Evolutionary conservation across 1,140 invertebrate species (phyloP), one percentile per base, ranked within the genome.

Genomic region (Camponotus floridanus): DNA sequence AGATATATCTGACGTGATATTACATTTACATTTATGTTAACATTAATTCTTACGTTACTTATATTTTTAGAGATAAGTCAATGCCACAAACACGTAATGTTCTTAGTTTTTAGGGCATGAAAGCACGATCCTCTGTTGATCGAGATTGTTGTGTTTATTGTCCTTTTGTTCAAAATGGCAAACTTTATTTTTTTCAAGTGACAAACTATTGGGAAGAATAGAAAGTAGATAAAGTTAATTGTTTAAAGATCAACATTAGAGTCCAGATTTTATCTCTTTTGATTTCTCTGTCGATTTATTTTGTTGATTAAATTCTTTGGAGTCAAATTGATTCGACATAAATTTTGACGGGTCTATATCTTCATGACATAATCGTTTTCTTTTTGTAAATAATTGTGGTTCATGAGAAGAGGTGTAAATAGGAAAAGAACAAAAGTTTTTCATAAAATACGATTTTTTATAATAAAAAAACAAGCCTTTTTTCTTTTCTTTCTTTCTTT

Each of bases 1-100:
- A 73, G 26, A 73, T 13, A 73, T 83, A 55, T 33, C 39, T 36
- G 8, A 7, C 13, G 39, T 73, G 55, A 83, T 83, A 74, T 59
- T 36, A 61, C 26, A 61, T 39, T 61, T 73, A 73, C 13, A 2
- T 73, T 62, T 21, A 5, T 61, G 26, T 31, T 45, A 39, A 71
- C 9, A 7, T 62, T 62, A 80, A 48, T 33, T 61, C 13, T 11
- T 26, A 51, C 48, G 48, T 57, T 42, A 67, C 18, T 80, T 81
- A 62, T 39, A 33, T 48, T 73, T 80, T 59, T 42, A 83, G 61
- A 8, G 11, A 83, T 62, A 5, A 51, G 55, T 74, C 55, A 7
- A 73, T 61, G 31, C 18, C 21, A 26, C 51, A 59, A n/a, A 55
- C 55, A 31, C n/a, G 11, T 21, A 33, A 68, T 57, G 15, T 68